Conservation (phyloP, 2,888 invertebrate species). For the Idaea straminata region DNA sequence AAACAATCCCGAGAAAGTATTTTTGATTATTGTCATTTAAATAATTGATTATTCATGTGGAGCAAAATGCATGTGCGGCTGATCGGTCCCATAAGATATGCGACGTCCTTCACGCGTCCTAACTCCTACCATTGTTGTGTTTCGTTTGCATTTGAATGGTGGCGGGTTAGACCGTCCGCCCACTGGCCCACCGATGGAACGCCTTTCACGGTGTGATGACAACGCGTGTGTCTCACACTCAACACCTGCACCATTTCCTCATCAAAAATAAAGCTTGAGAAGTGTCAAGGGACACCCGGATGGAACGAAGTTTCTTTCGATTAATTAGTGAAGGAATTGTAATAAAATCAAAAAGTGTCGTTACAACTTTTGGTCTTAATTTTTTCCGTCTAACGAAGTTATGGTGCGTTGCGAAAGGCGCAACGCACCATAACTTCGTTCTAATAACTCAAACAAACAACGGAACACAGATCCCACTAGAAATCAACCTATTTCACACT, state of each 20-base stretch:
- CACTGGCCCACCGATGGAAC: conserved; percentile 53
- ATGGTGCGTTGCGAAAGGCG: too few species aligned
- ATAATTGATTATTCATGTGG: conserved; percentile 79
- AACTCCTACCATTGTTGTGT: conserved; percentile 76
- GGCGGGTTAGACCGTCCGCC: conserved; percentile 63
- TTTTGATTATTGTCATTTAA: conserved; percentile 72
- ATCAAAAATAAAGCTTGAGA: too few species aligned
- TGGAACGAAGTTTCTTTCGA: too few species aligned
- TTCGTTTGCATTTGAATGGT: conserved; percentile 75
- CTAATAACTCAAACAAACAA: conserved; percentile 21
- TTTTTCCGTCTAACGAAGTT: too few species aligned
- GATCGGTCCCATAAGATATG: conserved; percentile 73
- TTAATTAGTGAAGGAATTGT: too few species aligned
- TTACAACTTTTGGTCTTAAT: too few species aligned
- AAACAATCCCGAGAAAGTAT: conserved; percentile 56
- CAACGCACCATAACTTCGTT: too few species aligned
- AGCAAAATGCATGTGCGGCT: conserved; percentile 70
- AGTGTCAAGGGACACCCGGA: too few species aligned
- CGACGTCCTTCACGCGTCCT: conserved; percentile 79
- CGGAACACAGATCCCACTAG: conserved; percentile 24
- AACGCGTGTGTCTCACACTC: conserved; percentile 33
- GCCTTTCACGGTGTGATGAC: conserved; percentile 55
- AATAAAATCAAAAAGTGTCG: too few species aligned
- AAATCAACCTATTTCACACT: conserved; percentile 43
- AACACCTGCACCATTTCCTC: conserved; percentile 18